Conservation (phyloP, 2,888 invertebrate species). For the Trichacis sp. region DNA sequence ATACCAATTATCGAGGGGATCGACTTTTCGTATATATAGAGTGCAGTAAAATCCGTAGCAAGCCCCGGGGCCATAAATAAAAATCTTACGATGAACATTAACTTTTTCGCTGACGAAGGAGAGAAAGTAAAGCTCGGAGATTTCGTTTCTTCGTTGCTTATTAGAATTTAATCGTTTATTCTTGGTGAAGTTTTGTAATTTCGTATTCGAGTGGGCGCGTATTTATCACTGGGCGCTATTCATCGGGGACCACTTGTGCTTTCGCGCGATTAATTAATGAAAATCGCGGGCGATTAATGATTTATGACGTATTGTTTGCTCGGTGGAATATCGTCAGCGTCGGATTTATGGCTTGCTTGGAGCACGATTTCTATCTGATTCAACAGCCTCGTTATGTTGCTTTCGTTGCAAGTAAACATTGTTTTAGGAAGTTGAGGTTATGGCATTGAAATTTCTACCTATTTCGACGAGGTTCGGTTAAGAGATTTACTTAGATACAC, state of each 20-base stretch:
- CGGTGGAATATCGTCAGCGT: slow-evolving; percentile 16
- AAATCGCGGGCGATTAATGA: slow-evolving; percentile 30
- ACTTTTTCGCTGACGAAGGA: not conserved
- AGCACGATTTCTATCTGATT: not conserved
- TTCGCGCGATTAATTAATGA: slow-evolving; percentile 37
- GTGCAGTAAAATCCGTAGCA: not conserved
- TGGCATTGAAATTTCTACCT: too few relatives aligned
- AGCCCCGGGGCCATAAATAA: slow-evolving; percentile 12
- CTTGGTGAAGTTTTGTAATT: not conserved
- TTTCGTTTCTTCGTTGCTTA: slow-evolving; percentile 5
- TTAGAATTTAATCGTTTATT: slow-evolving; percentile 4
- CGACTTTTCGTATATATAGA: slow-evolving; percentile 1
- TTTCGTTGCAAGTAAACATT: too few relatives aligned
- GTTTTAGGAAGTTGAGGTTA: too few relatives aligned
- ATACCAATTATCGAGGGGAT: slow-evolving; percentile 17
- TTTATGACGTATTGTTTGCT: slow-evolving; percentile 36
- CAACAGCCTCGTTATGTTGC: not conserved
- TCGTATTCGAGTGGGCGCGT: slow-evolving; percentile 18
- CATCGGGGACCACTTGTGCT: slow-evolving; percentile 33
- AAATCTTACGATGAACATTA: slow-evolving; percentile 8
- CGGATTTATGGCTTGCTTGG: slow-evolving; percentile 24
- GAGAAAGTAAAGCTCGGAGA: too few relatives aligned
- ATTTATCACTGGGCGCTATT: slow-evolving; percentile 19
- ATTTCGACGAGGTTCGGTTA: too few relatives aligned
- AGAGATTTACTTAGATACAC: too few relatives aligned